Conservation (phyloP, 2,113 vertebrate genomes). For the Lagopus leucura region DNA sequence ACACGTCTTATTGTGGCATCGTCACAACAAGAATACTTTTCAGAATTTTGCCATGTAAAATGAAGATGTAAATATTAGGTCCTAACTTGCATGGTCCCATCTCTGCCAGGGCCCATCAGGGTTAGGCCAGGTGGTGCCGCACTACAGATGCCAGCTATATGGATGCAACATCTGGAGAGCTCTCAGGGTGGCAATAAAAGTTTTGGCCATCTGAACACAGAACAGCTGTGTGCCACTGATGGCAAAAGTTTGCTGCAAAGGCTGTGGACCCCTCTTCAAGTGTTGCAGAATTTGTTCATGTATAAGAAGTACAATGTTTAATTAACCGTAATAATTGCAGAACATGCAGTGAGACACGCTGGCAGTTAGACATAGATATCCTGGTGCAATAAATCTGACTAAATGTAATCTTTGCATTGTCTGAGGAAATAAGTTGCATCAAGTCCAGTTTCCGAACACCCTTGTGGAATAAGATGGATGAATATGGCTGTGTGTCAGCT, state of each 20-base stretch:
- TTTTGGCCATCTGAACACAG: background rate
- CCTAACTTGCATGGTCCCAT: background rate
- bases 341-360: background rate
- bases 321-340: background rate
- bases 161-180: background rate
- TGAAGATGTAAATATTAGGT: background rate
- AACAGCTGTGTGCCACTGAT: background rate
- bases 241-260: background rate
- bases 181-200: background rate
- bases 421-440: background rate
- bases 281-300: background rate
- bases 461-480: background rate
- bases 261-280: background rate
- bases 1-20: background rate
- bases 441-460: background rate
- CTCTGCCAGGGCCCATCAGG: background rate
- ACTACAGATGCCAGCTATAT: background rate
- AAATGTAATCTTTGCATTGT: background rate
- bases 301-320: background rate
- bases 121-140: background rate
- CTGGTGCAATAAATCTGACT: background rate
- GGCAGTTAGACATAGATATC: background rate
- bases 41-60: background rate
- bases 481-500: background rate
- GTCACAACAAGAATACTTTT: background rate